phyloP scores from a whole-genome alignment of 2,888 invertebrate species.

The Bombylius discolor region DNA sequence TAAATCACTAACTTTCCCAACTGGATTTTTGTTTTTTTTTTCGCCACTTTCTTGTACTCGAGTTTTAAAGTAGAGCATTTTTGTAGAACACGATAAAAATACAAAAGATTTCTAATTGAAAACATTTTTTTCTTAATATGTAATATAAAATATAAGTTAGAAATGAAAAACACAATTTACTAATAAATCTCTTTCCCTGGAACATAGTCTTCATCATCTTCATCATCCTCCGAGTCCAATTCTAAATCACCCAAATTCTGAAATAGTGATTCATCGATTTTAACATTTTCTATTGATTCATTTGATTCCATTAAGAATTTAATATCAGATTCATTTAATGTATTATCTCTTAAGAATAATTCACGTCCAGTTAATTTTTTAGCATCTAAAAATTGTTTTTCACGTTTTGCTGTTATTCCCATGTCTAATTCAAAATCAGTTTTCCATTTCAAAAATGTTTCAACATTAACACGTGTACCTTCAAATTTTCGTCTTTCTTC shows the following conservation, averaged over 20 bases:
- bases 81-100: not conserved
- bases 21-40: no score
- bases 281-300: conserved; percentile 45
- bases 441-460: conserved; percentile 92
- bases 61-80: no score
- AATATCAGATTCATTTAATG: conserved; percentile 91
- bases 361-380: conserved; percentile 87
- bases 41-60: no score
- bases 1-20: no score
- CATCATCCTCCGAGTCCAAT: conserved; percentile 52
- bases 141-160: not conserved
- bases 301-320: conserved; percentile 84
- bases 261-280: conserved; percentile 87
- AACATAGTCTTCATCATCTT: conserved; percentile 51
- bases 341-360: conserved; percentile 83
- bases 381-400: conserved; percentile 55
- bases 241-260: conserved; percentile 79
- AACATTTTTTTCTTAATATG: not conserved
- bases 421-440: conserved; percentile 82
- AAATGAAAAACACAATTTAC: conserved; percentile 9
- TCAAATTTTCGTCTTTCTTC: conserved; percentile 89
- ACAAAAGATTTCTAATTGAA: not conserved
- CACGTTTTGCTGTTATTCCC: conserved; percentile 58
- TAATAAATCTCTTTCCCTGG: conserved; percentile 35
- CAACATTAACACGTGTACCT: conserved; percentile 89